These are phyloP conservation scores for Cryptus viduatorius DNA, from an alignment of 2,888 invertebrate species.

Conservation along the genomic window DNA sequence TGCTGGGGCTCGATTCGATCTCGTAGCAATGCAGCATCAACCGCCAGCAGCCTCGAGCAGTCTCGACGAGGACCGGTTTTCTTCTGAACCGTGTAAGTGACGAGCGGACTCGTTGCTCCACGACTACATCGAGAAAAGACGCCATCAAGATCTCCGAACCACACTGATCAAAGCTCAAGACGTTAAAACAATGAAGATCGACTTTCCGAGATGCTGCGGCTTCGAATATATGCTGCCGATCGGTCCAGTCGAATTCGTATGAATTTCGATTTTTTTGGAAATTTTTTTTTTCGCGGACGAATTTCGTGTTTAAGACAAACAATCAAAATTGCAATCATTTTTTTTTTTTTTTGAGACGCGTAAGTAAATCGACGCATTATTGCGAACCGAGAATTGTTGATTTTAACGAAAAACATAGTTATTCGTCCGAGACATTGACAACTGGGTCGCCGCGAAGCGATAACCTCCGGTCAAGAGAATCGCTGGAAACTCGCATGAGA, in stretches of 20 bases:
- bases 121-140: conserved; percentile 32
- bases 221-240: too few relatives aligned
- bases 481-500: not conserved
- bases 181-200: conserved; percentile 58
- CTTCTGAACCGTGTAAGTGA: conserved; percentile 58
- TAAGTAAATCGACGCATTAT: not conserved
- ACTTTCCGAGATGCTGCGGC: not conserved
- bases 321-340: too few relatives aligned
- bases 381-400: not conserved
- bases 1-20: conserved; percentile 47
- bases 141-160: conserved; percentile 47
- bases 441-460: conserved; percentile 39
- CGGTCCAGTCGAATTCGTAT: too few relatives aligned
- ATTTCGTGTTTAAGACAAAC: too few relatives aligned
- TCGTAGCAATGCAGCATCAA: conserved; percentile 27
- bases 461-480: conserved; percentile 26
- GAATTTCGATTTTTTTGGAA: too few relatives aligned
- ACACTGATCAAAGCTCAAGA: not conserved
- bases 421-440: conserved; percentile 18
- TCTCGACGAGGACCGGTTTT: conserved; percentile 64
- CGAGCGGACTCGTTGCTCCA: conserved; percentile 20
- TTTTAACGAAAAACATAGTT: conserved; percentile 6
- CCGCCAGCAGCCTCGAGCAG: conserved; percentile 31
- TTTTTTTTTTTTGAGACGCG: too few relatives aligned
- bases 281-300: too few relatives aligned